Evolutionary conservation across 2,113 vertebrate species (phyloP), one percentile per base, ranked within the genome.

Genomic region (Coturnix japonica): DNA sequence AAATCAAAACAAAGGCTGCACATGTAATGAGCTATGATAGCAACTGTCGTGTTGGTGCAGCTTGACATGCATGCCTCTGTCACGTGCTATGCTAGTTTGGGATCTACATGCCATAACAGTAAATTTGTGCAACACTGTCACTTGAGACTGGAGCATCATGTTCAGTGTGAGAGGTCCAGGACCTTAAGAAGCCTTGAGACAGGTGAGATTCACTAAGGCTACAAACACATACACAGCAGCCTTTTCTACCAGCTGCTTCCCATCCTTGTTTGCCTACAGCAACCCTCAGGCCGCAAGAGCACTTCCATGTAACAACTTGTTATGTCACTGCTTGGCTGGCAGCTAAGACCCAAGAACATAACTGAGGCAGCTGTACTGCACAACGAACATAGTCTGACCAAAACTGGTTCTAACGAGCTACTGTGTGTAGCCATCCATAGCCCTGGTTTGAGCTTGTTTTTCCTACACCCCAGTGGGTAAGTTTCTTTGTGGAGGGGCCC

Each of bases 381-480:
- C 64, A 91, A 93, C 53, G 31, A 31, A 95, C 85, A 92, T 87
- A 90, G 93, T 91, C 85, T 95, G 94, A 79, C 54, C 67, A 59
- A 89, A 76, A 54, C 65, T 63, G 76, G 81, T 79, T 91, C 60
- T 80, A 35, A 35, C 37, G 87, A 60, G 60, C 71, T 77, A 76
- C 78, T 85, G 51, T 56, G 44, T 57, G 41, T 43, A 89, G 66
- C 57, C 35, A 33, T 60, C 44, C 49, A 0, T 41, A 84, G 74
- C 28, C 89, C 51, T 39, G 20, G 54, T 49, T 54, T 87, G 59
- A 89, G 46, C 71, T 77, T 71, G 75, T 31, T 64, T 79, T 94
- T 33, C 23, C 57, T 85, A 39, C 39, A 66, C 19, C 33, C 39
- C 64, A 15, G 0, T 2, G 7, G 1, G 1, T 37, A 49, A 85